Conservation (phyloP, 2,797 vertebrate species). For the Heliangelus exortis region DNA sequence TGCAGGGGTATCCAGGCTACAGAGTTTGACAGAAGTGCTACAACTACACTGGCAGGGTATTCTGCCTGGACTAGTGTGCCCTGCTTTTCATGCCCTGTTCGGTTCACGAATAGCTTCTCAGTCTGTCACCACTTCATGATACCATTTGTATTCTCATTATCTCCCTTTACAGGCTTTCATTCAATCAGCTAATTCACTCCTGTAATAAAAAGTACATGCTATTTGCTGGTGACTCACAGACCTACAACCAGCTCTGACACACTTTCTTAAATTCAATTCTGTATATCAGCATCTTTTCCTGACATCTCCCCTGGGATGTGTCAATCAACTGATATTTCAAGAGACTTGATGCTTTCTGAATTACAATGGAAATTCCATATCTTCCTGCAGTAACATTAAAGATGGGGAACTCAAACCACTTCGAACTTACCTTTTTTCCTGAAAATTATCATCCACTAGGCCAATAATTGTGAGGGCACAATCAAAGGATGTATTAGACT, state of each 20-base stretch:
- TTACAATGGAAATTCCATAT: neutral
- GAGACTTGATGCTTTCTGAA: neutral
- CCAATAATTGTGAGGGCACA: neutral
- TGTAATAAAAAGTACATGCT: neutral
- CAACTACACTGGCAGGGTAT: neutral
- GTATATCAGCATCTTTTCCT: neutral
- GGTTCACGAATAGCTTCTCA: neutral
- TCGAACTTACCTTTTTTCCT: neutral
- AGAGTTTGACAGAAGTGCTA: neutral
- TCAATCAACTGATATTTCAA: neutral
- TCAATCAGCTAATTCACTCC: neutral
- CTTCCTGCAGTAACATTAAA: neutral
- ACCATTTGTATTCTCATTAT: neutral
- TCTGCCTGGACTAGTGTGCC: neutral
- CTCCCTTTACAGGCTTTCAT: neutral
- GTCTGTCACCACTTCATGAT: accelerated
- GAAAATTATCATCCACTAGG: neutral
- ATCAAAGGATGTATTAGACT: neutral
- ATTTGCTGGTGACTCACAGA: neutral
- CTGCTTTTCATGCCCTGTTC: neutral
- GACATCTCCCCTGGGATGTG: neutral
- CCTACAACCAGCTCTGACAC: neutral
- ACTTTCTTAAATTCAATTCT: neutral
- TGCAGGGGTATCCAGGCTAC: neutral
- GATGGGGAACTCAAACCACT: neutral